A percentile compares a stretch with the other conserved stretches of the same genome.
These are phyloP conservation scores for Baryphthengus martii DNA, from an alignment of 2,113 vertebrate species.

Conservation along the genomic window DNA sequence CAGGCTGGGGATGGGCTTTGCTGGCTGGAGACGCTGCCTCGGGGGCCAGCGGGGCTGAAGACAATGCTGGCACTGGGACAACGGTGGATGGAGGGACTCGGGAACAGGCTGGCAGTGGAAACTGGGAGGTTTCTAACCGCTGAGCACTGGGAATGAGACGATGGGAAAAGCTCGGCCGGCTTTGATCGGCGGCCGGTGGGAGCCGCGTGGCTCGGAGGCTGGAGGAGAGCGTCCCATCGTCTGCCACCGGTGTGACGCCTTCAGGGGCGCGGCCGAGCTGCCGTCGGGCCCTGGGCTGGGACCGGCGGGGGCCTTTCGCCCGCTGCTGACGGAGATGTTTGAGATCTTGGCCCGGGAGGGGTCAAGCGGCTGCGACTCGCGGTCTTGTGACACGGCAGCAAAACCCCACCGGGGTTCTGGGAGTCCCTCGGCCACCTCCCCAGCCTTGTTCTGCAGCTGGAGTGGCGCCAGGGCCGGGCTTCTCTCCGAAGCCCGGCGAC, in stretches of 20 bases:
- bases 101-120: not conserved
- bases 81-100: not conserved
- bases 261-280: not conserved
- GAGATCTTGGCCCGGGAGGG: not conserved
- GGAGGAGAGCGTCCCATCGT: not conserved
- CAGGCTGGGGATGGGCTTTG: not conserved
- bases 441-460: not conserved
- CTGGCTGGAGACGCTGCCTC: not conserved
- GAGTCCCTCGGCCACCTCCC: not conserved
- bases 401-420: not conserved
- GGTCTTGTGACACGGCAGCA: not conserved
- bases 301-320: not conserved
- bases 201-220: not conserved
- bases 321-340: not conserved
- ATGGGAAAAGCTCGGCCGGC: not conserved
- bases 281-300: accelerated
- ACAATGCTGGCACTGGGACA: constrained; percentile 53
- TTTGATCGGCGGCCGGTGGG: not conserved
- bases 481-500: not conserved
- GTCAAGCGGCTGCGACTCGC: not conserved
- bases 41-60: not conserved
- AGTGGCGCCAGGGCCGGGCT: accelerated
- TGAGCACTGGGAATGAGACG: not conserved
- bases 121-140: constrained; percentile 6
- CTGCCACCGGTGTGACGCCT: not conserved